Evolutionary conservation across 2,113 vertebrate genomes (phyloP), one percentile per base, ranked within the genome.

Genomic region (Strix uralensis): DNA sequence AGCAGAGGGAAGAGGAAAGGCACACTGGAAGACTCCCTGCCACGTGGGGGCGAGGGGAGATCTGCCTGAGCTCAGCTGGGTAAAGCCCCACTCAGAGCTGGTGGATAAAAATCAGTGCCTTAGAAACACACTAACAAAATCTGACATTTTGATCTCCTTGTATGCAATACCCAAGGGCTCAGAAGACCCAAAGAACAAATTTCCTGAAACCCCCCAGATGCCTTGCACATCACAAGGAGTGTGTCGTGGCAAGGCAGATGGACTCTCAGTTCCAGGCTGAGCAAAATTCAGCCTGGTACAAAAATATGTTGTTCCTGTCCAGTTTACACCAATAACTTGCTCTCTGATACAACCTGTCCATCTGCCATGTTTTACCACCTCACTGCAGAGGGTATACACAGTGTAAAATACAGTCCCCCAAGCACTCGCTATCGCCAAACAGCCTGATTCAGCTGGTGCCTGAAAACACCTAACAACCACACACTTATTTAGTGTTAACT

Each of bases 51-150:
- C 30, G 46, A 27, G 21, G 18, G 26, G 22, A 36, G 40, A 71
- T 7, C 38, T n/a, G 25, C 2, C 52, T 57, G 47, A 73, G 61
- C 47, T 34, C 42, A 25, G 49, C 49, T 36, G 30, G 51, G 51
- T 18, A 13, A 58, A 23, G 54, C 15, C 27, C 44, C 44, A 7
- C 6, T 22, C 78, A 34, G 36, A 78, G 67, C 44, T 46, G 47
- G 5, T 5, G 22, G 49, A 26, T 0, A 27, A 32, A 44, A 61
- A 32, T 10, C 1, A 0, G 20, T 21, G 34, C 26, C 59, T 62
- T 32, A 21, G 38, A 52, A 61, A 51, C 58, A 62, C 32, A 7
- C 26, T 15, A 30, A 44, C 49, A n/a, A 36, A 34, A n/a, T 3
- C 19, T 55, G 67, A 44, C 46, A 23, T 27, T 51, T 29, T 38